Percentiles rank a stretch among this genome's conserved stretches.
These are phyloP conservation scores for Andinoacara biseriatus DNA, from an alignment of 2,113 vertebrate species.

Conservation along the genomic window DNA sequence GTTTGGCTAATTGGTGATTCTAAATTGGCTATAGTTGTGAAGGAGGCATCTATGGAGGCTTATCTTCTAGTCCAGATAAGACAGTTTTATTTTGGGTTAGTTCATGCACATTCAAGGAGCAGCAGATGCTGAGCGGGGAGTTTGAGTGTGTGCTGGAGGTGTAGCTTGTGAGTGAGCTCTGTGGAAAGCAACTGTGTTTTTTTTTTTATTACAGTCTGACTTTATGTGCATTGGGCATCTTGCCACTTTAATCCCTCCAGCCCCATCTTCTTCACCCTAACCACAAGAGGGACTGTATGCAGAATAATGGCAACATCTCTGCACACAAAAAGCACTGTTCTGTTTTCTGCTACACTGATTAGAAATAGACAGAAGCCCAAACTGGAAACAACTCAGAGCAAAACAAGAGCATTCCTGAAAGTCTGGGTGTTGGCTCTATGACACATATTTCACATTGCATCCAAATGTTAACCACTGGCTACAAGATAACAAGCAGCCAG, in stretches of 20 bases:
- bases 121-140: not conserved
- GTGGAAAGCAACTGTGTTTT: not conserved
- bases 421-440: not conserved
- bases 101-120: not conserved
- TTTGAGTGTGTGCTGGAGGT: not conserved
- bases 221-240: not conserved
- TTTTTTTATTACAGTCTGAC: not conserved
- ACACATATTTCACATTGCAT: not conserved
- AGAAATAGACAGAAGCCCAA: not conserved
- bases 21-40: not conserved
- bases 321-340: not conserved
- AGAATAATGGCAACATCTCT: not conserved
- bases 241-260: not conserved
- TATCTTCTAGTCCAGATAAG: not conserved
- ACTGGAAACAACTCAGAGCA: not conserved
- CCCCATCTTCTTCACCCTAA: not conserved
- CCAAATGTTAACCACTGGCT: not conserved
- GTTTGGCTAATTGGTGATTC: not conserved
- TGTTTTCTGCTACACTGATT: not conserved
- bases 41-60: not conserved
- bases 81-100: not conserved
- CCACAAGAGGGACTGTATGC: not conserved
- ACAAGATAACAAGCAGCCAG: constrained; percentile 22
- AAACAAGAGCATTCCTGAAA: not conserved
- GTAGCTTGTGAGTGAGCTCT: not conserved